Percentiles rank a stretch among this genome's conserved stretches.
Conservation (phyloP, 2,888 invertebrate genomes). For the Melolontha melolontha region DNA sequence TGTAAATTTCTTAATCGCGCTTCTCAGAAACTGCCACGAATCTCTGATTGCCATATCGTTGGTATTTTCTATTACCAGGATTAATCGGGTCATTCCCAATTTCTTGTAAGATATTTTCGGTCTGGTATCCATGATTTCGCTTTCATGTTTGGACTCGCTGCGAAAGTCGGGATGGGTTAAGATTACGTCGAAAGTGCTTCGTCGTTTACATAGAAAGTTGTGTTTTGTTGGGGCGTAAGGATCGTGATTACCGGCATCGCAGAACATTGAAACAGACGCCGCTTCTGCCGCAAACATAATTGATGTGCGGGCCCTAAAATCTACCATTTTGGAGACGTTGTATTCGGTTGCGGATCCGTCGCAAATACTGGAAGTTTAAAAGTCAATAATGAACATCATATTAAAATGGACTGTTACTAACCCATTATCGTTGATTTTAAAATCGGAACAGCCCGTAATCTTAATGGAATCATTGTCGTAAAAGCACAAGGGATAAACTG, state of each 20-base stretch:
- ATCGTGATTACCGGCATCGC: slow-evolving; percentile 73
- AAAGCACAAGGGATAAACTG: slow-evolving; percentile 71
- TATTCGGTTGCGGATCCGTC: slow-evolving; percentile 51
- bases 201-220: slow-evolving; percentile 72
- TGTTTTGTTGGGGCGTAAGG: slow-evolving; percentile 75
- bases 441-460: slow-evolving; percentile 69
- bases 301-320: slow-evolving; percentile 66
- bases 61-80: slow-evolving; percentile 71
- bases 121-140: slow-evolving; percentile 64
- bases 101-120: slow-evolving; percentile 68
- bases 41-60: slow-evolving; percentile 71
- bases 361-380: slow-evolving; percentile 56
- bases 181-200: slow-evolving; percentile 72
- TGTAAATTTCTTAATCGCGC: slow-evolving; percentile 72
- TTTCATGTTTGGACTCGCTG: slow-evolving; percentile 50
- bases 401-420: slow-evolving; percentile 53
- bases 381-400: background rate
- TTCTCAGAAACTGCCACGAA: slow-evolving; percentile 71
- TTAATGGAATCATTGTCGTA: slow-evolving; percentile 61
- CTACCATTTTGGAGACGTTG: slow-evolving; percentile 64
- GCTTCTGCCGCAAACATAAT: slow-evolving; percentile 69
- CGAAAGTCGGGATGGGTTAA: slow-evolving; percentile 68
- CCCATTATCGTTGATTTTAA: slow-evolving; percentile 67
- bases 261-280: slow-evolving; percentile 70
- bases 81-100: slow-evolving; percentile 68